Evolutionary conservation across 2,888 invertebrate genomes (phyloP).

Genomic region (Apoderus coryli): DNA sequence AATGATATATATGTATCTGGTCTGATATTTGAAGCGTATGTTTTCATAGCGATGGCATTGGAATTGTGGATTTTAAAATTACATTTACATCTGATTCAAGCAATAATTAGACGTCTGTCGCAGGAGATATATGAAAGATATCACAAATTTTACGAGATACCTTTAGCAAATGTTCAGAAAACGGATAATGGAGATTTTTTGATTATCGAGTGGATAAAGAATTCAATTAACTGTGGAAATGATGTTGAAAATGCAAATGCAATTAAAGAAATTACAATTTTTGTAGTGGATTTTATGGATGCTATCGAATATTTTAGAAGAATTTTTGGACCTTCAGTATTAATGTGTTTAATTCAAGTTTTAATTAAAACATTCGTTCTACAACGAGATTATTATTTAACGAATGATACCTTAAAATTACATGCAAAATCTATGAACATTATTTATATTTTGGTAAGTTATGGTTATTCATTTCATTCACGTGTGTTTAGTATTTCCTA

Average conservation of each 20-base stretch:
- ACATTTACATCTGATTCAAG: no score
- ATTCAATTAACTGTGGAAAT: slow-evolving; percentile 5
- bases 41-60: no score
- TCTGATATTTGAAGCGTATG: no score
- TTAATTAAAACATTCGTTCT: no score
- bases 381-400: no score
- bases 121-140: slow-evolving; percentile 5
- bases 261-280: slow-evolving; percentile 4
- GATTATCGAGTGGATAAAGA: slow-evolving; percentile 2
- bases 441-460: no score
- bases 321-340: slow-evolving; percentile 5
- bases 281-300: slow-evolving; percentile 1
- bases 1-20: no score
- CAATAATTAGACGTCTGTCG: slow-evolving; percentile 2
- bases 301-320: neutral
- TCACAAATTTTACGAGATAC: slow-evolving; percentile 10
- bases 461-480: no score
- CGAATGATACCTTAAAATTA: no score
- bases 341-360: slow-evolving; percentile 5
- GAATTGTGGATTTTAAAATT: no score
- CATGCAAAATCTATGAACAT: no score
- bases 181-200: slow-evolving; percentile 10
- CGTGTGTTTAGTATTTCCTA: no score
- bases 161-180: slow-evolving; percentile 9
- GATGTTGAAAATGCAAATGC: slow-evolving; percentile 3